These are phyloP conservation scores for Priocnemis perturbator DNA, from an alignment of 2,888 invertebrate genomes.

Conservation along the genomic window DNA sequence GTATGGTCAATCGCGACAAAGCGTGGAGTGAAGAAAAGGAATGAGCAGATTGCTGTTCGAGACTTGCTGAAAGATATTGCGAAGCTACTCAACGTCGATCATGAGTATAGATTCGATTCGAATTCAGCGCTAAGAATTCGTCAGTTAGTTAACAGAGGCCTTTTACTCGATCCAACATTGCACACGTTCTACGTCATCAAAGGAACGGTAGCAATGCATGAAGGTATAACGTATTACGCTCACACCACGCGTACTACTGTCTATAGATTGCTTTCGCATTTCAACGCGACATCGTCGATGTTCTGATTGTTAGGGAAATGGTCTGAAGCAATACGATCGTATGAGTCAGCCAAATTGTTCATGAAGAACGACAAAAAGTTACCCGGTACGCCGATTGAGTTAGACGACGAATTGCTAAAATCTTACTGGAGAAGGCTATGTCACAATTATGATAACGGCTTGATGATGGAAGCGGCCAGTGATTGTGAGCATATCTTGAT, in stretches of 20 bases:
- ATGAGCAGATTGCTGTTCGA: too few relatives aligned
- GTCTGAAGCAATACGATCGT: slow-evolving; percentile 42
- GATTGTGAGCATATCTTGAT: slow-evolving; percentile 53
- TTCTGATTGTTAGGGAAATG: slow-evolving; percentile 37
- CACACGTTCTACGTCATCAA: slow-evolving; percentile 47
- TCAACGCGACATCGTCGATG: background rate
- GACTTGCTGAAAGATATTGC: too few relatives aligned
- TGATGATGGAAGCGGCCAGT: slow-evolving; percentile 40
- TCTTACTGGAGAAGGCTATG: slow-evolving; percentile 44
- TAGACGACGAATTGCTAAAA: slow-evolving; percentile 38
- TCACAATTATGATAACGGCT: slow-evolving; percentile 24
- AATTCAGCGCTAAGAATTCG: background rate
- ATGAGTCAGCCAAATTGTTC: slow-evolving; percentile 45
- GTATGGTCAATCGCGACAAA: too few relatives aligned
- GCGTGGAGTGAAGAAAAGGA: too few relatives aligned
- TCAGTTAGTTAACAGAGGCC: slow-evolving; percentile 41
- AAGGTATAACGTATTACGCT: slow-evolving; percentile 35
- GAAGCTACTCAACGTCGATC: too few relatives aligned
- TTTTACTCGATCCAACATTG: slow-evolving; percentile 41
- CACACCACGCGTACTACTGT: background rate
- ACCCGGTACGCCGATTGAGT: background rate
- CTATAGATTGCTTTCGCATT: background rate
- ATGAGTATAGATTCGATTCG: too few relatives aligned
- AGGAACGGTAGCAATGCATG: slow-evolving; percentile 40
- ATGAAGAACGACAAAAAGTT: slow-evolving; percentile 32